Evolutionary conservation across 64 coral and sea anemone species (phyloP).

Genomic region (Pocillopora verrucosa): DNA sequence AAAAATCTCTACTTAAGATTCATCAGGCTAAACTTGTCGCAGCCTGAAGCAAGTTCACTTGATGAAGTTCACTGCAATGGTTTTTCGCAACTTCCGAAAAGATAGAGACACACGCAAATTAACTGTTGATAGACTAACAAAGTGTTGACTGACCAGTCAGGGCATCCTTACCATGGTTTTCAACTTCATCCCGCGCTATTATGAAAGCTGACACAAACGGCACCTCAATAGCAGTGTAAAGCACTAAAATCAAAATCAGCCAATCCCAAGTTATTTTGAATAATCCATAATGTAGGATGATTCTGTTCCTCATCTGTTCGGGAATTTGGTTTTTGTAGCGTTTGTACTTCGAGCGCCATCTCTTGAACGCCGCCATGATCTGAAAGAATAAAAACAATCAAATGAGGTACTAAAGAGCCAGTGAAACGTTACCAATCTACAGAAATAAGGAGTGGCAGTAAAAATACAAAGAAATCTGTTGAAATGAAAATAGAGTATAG

Average conservation of each 20-base stretch:
- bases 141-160: no score
- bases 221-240: slow-evolving; percentile 96
- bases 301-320: slow-evolving; percentile 89
- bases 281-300: slow-evolving; percentile 93
- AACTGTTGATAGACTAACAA: no score
- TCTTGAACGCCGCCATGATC: slow-evolving; percentile 92
- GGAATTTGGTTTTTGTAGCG: slow-evolving; percentile 92
- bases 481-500: no score
- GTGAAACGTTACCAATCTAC: neutral
- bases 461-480: no score
- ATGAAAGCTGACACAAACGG: slow-evolving; percentile 87
- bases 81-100: no score
- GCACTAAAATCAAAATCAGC: slow-evolving; percentile 84
- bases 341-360: slow-evolving; percentile 85
- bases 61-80: no score
- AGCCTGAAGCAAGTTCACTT: no score
- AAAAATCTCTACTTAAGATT: no score
- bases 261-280: slow-evolving; percentile 99
- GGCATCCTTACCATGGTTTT: neutral
- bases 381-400: neutral
- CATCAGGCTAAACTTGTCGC: no score
- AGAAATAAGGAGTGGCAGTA: no score
- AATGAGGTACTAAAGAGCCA: neutral
- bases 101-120: no score
- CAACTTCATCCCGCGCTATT: slow-evolving; percentile 45